A percentile compares a stretch with the other conserved stretches of the same genome.
Evolutionary conservation across 1,140 invertebrate genomes (phyloP).

Genomic region (Heliconius himera): DNA sequence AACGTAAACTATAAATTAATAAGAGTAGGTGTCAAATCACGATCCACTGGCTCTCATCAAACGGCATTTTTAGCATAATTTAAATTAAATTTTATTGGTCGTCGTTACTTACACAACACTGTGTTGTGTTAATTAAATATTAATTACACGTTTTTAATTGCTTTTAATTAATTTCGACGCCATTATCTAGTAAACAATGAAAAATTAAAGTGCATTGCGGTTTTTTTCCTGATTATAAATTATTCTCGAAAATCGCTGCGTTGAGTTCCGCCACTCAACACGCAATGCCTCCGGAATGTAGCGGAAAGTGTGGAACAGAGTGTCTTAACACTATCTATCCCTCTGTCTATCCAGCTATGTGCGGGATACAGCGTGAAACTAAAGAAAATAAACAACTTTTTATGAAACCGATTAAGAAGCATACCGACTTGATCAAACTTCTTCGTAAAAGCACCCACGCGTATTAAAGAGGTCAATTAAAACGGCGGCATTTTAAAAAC

Average conservation of each 20-base stretch:
- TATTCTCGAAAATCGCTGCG: too few species aligned
- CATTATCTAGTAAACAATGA: background rate
- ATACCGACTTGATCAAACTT: background rate
- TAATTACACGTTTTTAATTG: background rate
- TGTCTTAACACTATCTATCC: too few species aligned
- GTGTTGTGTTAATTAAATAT: too few species aligned
- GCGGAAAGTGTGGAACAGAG: too few species aligned
- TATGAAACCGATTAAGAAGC: background rate
- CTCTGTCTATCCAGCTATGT: too few species aligned
- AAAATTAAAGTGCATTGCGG: background rate
- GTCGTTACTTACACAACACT: background rate
- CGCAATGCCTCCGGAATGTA: too few species aligned
- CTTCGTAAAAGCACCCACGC: background rate
- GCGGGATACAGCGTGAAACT: too few species aligned
- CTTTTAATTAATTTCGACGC: background rate
- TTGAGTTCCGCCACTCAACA: too few species aligned
- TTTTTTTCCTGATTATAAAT: background rate
- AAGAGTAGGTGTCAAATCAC: background rate
- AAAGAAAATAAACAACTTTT: background rate
- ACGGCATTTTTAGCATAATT: background rate
- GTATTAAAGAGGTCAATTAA: constrained; percentile 13
- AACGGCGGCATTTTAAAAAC: background rate
- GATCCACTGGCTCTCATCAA: background rate
- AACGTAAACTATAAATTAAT: background rate
- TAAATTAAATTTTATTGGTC: background rate